A percentile compares a stretch with the other conserved stretches of the same genome.
Evolutionary conservation across 2,888 invertebrate genomes (phyloP).

Genomic region (Dicycla oo): DNA sequence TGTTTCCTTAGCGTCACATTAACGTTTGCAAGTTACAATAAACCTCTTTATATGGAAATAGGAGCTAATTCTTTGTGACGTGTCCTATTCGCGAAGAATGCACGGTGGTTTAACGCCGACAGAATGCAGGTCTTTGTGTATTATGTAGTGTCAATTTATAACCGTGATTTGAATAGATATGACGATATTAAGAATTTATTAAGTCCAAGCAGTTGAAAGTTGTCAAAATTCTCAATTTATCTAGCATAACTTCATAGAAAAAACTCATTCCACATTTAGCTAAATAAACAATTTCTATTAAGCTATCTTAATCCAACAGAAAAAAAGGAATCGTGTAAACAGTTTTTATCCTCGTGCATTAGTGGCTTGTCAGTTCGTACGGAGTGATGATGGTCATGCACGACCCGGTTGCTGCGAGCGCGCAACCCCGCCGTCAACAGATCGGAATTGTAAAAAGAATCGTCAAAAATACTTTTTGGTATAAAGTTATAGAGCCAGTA

Average conservation of each 20-base stretch:
- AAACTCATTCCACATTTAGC: constrained; percentile 25
- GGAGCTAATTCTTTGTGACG: constrained; percentile 20
- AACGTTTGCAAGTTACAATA: constrained; percentile 12
- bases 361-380: constrained; percentile 78
- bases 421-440: constrained; percentile 78
- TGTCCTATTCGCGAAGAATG: constrained; percentile 31
- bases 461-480: constrained; percentile 52
- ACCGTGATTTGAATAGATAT: constrained; percentile 24
- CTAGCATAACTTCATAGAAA: constrained; percentile 7
- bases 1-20: constrained; percentile 21
- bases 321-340: constrained; percentile 58
- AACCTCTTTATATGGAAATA: constrained; percentile 36
- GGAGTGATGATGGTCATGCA: constrained; percentile 76
- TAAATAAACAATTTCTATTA: constrained; percentile 58
- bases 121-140: constrained; percentile 34
- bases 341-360: constrained; percentile 77
- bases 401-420: constrained; percentile 71
- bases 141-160: constrained; percentile 11
- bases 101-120: not conserved
- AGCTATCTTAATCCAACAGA: constrained; percentile 43
- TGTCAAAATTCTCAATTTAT: constrained; percentile 21
- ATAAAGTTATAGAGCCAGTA: constrained; percentile 9
- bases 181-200: constrained; percentile 8
- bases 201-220: not conserved
- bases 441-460: constrained; percentile 66